Conservation (phyloP, 2,113 vertebrate species). For the Dascyllus trimaculatus region DNA sequence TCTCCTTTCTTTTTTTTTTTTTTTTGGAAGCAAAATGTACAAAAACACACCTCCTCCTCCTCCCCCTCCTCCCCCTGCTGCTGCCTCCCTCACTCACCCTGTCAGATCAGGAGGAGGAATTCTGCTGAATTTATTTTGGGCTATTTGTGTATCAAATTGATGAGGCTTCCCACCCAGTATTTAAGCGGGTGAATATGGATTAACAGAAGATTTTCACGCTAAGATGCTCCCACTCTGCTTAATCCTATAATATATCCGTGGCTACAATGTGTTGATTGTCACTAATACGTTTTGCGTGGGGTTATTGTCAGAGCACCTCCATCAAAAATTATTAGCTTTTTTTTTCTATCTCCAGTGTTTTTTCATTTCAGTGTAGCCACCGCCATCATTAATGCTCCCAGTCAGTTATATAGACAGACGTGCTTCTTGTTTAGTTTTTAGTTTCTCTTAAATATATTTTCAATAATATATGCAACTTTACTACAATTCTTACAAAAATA, state of each 20-base stretch:
- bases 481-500: background rate
- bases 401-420: background rate
- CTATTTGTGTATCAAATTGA: constrained; percentile 67
- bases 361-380: background rate
- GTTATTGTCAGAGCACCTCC: constrained; percentile 72
- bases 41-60: too few relatives aligned
- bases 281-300: constrained; percentile 79
- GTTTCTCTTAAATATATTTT: background rate
- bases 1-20: background rate
- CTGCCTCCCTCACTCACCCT: background rate
- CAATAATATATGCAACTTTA: too few relatives aligned
- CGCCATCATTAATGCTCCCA: background rate
- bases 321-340: constrained; percentile 60
- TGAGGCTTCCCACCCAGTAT: constrained; percentile 60
- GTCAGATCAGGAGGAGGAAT: background rate
- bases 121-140: constrained; percentile 27
- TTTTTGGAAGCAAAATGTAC: background rate
- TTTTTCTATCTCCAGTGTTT: background rate
- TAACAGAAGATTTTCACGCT: constrained; percentile 80
- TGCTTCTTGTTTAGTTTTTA: background rate
- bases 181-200: constrained; percentile 79
- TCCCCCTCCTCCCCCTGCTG: too few relatives aligned
- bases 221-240: constrained; percentile 74
- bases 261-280: constrained; percentile 83
- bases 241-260: constrained; percentile 80